Evolutionary conservation across 1,140 invertebrate species (phyloP).

Genomic region (Lineus longissimus): DNA sequence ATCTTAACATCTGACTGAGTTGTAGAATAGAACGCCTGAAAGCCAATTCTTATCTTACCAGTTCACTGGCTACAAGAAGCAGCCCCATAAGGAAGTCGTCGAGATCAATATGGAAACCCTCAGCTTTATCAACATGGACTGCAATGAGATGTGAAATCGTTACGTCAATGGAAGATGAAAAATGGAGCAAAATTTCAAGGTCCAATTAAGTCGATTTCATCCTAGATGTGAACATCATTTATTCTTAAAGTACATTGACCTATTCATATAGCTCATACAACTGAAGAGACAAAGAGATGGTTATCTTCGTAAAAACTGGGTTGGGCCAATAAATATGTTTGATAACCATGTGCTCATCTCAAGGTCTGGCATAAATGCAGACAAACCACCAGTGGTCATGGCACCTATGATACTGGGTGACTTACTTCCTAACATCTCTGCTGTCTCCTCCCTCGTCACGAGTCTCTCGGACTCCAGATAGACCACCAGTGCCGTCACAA

Average conservation of each 20-base stretch:
- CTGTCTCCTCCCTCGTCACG: slow-evolving; percentile 69
- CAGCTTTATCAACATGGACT: slow-evolving; percentile 61
- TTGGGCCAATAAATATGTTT: too few species aligned
- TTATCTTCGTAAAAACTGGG: too few species aligned
- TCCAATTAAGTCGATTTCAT: too few species aligned
- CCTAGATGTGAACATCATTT: too few species aligned
- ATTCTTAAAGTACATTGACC: too few species aligned
- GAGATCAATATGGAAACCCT: slow-evolving; percentile 82
- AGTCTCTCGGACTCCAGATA: slow-evolving; percentile 76
- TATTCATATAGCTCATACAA: too few species aligned
- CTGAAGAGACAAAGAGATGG: too few species aligned
- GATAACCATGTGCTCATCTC: too few species aligned
- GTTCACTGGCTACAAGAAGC: slow-evolving; percentile 73
- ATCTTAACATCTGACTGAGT: too few species aligned
- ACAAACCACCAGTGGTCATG: too few species aligned
- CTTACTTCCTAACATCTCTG: slow-evolving; percentile 74
- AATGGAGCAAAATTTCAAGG: not conserved
- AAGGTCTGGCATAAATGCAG: too few species aligned
- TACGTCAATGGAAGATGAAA: not conserved
- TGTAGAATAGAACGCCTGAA: not conserved
- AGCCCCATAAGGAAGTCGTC: slow-evolving; percentile 87
- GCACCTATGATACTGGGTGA: too few species aligned
- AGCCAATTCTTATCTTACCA: slow-evolving; percentile 60
- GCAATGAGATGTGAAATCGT: slow-evolving; percentile 22
- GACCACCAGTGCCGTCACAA: slow-evolving; percentile 70